Evolutionary conservation across 2,888 invertebrate genomes (phyloP), one percentile per base, ranked within the genome.

Genomic region (Acleris laterana): DNA sequence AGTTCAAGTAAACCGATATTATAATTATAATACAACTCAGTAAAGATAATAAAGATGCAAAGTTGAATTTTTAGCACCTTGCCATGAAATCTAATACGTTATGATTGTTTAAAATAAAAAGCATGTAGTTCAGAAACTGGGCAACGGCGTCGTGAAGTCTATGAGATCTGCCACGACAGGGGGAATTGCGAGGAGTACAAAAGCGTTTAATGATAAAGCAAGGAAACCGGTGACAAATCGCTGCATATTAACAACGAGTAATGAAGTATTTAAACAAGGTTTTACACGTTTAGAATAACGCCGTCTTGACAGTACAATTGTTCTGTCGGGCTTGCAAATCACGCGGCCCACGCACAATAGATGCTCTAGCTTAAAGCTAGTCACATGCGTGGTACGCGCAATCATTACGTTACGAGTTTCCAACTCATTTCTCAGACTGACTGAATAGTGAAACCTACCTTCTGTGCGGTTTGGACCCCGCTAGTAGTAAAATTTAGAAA

Each of bases 241-340:
- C 57, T 16, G 66, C 62, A 66, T 66, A 62, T 66, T 62, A 66
- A 66, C 66, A 66, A 66, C 66, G 57, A 57, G 66, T 66, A 66
- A 62, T 66, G 66, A 66, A 66, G 66, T 57, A 57, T 62, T 66
- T 66, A 66, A 66, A 62, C 49, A 62, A 28, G 44, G 49, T 22
- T 61, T 51, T 57, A 56, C 61, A 52, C 57, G 51, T 19, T 52
- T 61, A 62, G 62, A 62, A 66, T 66, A 62, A 66, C 62, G 56
- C 46, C 57, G 57, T 57, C 32, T 48, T 59, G 49, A 11, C 28
- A 32, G 56, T 38, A 17, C 62, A 56, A 66, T 66, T 66, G 66
- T 66, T 66, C 57, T 59, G 48, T 50, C 44, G 16, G n/a, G 56
- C 38, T 57, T 61, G 66, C 66, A 66, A 66, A 62, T 57, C 56